These are phyloP conservation scores for Aplocera efformata DNA, from an alignment of 2,888 invertebrate genomes.

Conservation along the genomic window DNA sequence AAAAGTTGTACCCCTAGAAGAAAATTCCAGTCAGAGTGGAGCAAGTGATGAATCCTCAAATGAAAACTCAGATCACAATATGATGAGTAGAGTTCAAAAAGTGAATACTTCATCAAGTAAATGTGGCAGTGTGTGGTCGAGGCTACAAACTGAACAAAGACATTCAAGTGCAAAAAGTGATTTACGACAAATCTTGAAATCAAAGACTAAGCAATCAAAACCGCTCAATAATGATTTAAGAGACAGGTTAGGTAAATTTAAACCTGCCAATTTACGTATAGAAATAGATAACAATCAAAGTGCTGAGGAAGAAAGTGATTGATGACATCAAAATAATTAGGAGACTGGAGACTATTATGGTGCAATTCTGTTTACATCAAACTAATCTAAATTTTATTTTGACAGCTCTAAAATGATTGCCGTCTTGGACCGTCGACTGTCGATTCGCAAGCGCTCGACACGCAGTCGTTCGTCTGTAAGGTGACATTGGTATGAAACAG, in stretches of 20 bases:
- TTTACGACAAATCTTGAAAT: constrained; percentile 60
- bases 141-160: constrained; percentile 62
- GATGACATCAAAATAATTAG: background rate
- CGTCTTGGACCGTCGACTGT: too few species aligned
- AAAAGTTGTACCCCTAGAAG: constrained; percentile 40
- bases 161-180: constrained; percentile 46
- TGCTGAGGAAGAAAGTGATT: constrained; percentile 11
- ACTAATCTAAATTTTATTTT: too few species aligned
- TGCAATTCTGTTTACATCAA: too few species aligned
- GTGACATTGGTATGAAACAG: too few species aligned
- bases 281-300: constrained; percentile 69
- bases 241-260: constrained; percentile 57
- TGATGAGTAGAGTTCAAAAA: constrained; percentile 78
- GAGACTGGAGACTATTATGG: too few species aligned
- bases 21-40: constrained; percentile 24
- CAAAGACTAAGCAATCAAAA: constrained; percentile 44
- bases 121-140: constrained; percentile 78
- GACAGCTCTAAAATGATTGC: too few species aligned
- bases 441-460: too few species aligned
- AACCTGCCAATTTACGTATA: constrained; percentile 67
- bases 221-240: constrained; percentile 59
- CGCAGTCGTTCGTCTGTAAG: too few species aligned
- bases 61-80: constrained; percentile 54
- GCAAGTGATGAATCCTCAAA: constrained; percentile 52
- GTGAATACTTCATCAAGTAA: constrained; percentile 52